Evolutionary conservation across 1,140 invertebrate genomes (phyloP).

Genomic region (Micrasema minimum): DNA sequence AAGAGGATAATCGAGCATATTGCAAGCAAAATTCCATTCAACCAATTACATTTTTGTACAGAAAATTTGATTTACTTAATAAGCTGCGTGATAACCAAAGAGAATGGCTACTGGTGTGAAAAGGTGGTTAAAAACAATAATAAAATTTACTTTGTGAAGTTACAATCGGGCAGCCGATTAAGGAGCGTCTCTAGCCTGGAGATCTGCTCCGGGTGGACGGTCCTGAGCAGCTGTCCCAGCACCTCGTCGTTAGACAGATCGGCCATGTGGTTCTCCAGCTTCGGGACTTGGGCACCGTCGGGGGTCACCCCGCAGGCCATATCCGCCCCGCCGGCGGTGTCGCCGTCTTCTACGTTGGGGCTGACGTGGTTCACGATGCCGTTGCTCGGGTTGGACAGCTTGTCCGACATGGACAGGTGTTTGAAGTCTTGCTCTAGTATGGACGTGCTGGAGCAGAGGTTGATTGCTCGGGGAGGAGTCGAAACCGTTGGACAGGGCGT

Average conservation of each 20-base stretch:
- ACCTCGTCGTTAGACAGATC: constrained; percentile 41
- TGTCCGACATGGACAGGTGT: constrained; percentile 29
- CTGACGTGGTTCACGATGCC: not conserved
- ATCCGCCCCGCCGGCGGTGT: constrained; percentile 27
- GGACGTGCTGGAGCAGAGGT: constrained; percentile 25
- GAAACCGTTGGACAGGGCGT: constrained; percentile 22
- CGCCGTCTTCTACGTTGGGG: not conserved
- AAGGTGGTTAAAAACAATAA: too few relatives aligned
- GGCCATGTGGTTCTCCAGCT: constrained; percentile 25
- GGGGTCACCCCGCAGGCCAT: constrained; percentile 46
- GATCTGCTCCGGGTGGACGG: constrained; percentile 43
- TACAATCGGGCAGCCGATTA: constrained; percentile 43
- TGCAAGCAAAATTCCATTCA: too few relatives aligned
- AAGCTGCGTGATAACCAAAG: too few relatives aligned
- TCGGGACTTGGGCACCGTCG: not conserved
- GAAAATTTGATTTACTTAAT: too few relatives aligned
- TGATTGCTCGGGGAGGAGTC: constrained; percentile 41
- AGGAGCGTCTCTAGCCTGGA: constrained; percentile 41
- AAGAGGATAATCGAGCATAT: too few relatives aligned
- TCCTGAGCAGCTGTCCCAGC: constrained; percentile 30
- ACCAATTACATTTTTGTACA: too few relatives aligned
- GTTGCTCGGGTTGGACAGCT: not conserved
- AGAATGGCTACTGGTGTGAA: too few relatives aligned
- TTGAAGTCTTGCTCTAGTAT: constrained; percentile 38
- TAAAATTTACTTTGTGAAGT: constrained; percentile 44